These are phyloP conservation scores for Drosophila auraria DNA, from an alignment of 1,140 invertebrate genomes.

Conservation along the genomic window DNA sequence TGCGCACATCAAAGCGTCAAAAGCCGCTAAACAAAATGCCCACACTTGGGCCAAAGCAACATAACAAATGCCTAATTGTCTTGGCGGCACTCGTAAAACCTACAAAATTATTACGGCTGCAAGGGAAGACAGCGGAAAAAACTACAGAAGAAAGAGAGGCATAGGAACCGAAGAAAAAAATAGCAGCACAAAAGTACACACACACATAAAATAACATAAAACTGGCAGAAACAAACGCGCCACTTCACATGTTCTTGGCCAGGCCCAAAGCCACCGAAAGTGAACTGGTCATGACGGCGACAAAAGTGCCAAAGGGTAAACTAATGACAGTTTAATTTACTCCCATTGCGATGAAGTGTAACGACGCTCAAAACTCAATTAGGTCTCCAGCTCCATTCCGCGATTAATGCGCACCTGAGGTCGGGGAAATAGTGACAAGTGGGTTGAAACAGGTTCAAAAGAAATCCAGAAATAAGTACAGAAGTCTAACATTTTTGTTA, in stretches of 20 bases:
- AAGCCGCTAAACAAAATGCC: slow-evolving; percentile 81
- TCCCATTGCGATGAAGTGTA: slow-evolving; percentile 83
- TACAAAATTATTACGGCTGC: slow-evolving; percentile 80
- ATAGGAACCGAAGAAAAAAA: slow-evolving; percentile 16
- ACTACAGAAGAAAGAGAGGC: slow-evolving; percentile 17
- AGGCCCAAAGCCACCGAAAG: slow-evolving; percentile 27
- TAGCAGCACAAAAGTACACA: slow-evolving; percentile 11
- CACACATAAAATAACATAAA: slow-evolving; percentile 36
- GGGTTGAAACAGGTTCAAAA: background rate
- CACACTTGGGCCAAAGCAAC: slow-evolving; percentile 65
- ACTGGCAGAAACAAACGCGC: slow-evolving; percentile 63
- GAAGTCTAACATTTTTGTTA: background rate
- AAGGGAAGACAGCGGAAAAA: slow-evolving; percentile 40
- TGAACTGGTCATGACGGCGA: slow-evolving; percentile 47
- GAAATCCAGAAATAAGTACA: no score
- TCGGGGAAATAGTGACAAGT: background rate
- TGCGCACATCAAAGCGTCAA: slow-evolving; percentile 77
- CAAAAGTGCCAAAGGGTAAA: slow-evolving; percentile 81
- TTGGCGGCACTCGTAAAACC: slow-evolving; percentile 82
- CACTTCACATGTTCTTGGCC: slow-evolving; percentile 75
- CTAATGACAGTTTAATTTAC: slow-evolving; percentile 84
- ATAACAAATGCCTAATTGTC: slow-evolving; percentile 83
- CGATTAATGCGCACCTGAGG: slow-evolving; percentile 25
- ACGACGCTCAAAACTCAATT: slow-evolving; percentile 82
- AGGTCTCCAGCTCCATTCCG: slow-evolving; percentile 40